A percentile compares a stretch with the other conserved stretches of the same genome.
phyloP scores from a whole-genome alignment of 2,888 invertebrate species.

The Hartigia nigra region DNA sequence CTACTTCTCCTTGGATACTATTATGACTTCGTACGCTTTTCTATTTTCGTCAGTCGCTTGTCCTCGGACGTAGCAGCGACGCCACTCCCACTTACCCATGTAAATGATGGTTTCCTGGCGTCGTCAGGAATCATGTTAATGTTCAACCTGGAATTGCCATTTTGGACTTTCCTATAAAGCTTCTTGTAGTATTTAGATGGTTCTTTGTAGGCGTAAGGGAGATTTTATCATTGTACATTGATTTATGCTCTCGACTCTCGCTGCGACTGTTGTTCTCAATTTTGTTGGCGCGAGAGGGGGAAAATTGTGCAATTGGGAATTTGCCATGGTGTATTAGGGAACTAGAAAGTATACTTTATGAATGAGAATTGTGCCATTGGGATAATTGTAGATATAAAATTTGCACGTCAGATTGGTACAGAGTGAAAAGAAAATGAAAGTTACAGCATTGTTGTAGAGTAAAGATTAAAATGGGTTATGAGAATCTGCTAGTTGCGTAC shows the following conservation, averaged over 20 bases:
- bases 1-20: conserved; percentile 25
- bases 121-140: not conserved
- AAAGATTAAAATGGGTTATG: not conserved
- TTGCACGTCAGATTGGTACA: not conserved
- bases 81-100: conserved; percentile 1
- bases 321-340: not conserved
- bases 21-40: conserved; percentile 37
- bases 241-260: not conserved
- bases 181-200: not conserved
- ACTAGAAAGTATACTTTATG: not conserved
- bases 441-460: not conserved
- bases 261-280: not conserved
- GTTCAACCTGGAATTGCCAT: not conserved
- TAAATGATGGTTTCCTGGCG: not conserved
- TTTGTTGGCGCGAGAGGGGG: not conserved
- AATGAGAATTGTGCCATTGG: not conserved
- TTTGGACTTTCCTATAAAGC: not conserved
- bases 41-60: conserved; percentile 36
- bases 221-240: not conserved
- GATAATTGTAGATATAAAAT: not conserved
- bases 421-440: not conserved
- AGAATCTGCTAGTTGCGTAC: not conserved
- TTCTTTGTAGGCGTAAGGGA: not conserved
- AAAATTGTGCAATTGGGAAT: not conserved
- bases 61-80: not conserved